phyloP scores from a whole-genome alignment of 2,113 vertebrate species.

The Pygathrix nemaeus region DNA sequence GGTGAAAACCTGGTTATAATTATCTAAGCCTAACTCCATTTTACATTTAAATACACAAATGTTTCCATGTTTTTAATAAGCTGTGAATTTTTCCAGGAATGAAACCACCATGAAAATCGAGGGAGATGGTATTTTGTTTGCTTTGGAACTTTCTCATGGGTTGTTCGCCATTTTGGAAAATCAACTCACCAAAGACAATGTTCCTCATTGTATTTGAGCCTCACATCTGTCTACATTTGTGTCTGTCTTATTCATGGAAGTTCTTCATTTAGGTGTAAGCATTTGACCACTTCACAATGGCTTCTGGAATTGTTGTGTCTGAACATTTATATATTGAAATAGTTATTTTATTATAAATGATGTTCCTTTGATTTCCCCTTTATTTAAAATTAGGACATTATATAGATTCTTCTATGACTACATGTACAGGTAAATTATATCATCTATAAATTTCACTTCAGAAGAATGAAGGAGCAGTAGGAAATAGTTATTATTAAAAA shows the following conservation, averaged over 20 bases:
- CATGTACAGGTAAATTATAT: not conserved
- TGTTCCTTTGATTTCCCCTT: not conserved
- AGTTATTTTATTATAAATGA: not conserved
- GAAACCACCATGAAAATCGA: constrained; percentile 55
- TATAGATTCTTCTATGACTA: constrained; percentile 14
- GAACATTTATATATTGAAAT: not conserved
- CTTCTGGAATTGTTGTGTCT: not conserved
- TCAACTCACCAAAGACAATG: not conserved
- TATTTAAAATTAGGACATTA: not conserved
- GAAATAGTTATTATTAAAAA: constrained; percentile 23
- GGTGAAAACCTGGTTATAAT: constrained; percentile 48
- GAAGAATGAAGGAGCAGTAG: constrained; percentile 14
- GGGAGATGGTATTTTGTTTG: constrained; percentile 16
- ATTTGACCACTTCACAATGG: not conserved
- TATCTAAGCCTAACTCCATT: constrained; percentile 1
- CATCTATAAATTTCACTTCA: constrained; percentile 27
- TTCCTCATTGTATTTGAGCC: not conserved
- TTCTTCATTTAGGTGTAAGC: not conserved
- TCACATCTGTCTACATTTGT: not conserved
- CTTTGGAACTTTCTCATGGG: constrained; percentile 8
- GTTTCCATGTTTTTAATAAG: constrained; percentile 36
- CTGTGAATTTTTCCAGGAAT: constrained; percentile 6
- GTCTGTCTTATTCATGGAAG: not conserved
- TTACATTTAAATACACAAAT: constrained; percentile 4
- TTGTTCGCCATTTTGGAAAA: constrained; percentile 29